These are phyloP conservation scores for Digitonthophagus gazella DNA, from an alignment of 2,888 invertebrate species.

Conservation along the genomic window DNA sequence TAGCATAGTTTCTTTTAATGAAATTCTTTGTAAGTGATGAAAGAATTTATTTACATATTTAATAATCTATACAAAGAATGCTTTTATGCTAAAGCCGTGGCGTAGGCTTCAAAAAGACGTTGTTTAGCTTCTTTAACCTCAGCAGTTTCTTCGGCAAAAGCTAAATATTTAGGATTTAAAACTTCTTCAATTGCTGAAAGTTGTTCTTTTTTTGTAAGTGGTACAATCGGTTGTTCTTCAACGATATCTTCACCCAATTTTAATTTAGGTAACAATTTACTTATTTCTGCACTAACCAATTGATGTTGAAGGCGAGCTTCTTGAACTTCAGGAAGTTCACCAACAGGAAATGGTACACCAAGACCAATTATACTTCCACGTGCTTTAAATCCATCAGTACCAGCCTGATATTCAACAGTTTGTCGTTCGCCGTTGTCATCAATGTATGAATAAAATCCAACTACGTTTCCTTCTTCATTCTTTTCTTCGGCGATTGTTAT, in stretches of 20 bases:
- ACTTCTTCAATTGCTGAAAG: conserved; percentile 9
- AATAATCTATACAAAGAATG: no score
- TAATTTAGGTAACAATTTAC: conserved; percentile 14
- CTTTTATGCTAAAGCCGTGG: conserved; percentile 18
- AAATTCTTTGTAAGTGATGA: neutral
- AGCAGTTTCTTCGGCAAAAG: conserved; percentile 13
- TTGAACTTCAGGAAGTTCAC: conserved; percentile 22
- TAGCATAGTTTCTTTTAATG: neutral
- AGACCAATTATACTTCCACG: conserved; percentile 9
- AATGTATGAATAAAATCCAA: conserved; percentile 14
- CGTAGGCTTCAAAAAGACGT: conserved; percentile 18
- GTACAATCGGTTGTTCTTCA: conserved; percentile 20
- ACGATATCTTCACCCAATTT: conserved; percentile 8
- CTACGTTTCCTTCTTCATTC: conserved; percentile 3
- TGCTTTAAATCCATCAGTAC: conserved; percentile 11
- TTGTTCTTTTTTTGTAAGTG: conserved; percentile 20
- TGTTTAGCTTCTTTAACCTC: conserved; percentile 22
- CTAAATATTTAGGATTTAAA: conserved; percentile 16
- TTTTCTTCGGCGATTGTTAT: conserved; percentile 10
- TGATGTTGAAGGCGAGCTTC: conserved; percentile 21
- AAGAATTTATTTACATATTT: conserved; percentile 14
- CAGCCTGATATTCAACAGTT: neutral
- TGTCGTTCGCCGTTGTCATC: neutral
- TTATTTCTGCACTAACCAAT: conserved; percentile 15
- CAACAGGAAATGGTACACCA: neutral